Conservation (phyloP, 2,113 vertebrate genomes). For the Cyprinus carpio region DNA sequence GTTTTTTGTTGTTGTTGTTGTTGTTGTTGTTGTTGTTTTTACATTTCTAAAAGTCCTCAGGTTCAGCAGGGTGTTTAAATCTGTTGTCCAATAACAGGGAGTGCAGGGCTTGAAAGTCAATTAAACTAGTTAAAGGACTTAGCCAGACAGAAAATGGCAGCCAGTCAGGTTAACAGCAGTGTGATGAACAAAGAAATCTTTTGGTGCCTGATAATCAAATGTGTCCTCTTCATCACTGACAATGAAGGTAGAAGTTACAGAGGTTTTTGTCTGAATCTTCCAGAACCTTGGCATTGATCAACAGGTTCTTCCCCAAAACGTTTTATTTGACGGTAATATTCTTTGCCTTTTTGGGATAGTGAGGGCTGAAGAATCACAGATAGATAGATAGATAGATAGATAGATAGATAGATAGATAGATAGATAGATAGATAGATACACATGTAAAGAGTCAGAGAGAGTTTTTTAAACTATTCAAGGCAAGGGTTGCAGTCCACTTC, state of each 20-base stretch:
- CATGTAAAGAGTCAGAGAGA: no score
- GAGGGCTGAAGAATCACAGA: neutral
- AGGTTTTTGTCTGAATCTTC: slow-evolving; percentile 63
- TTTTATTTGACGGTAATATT: slow-evolving; percentile 25
- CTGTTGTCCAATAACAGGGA: slow-evolving; percentile 33
- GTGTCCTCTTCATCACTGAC: slow-evolving; percentile 58
- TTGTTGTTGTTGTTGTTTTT: no score
- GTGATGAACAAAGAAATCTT: slow-evolving; percentile 75
- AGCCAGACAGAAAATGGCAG: slow-evolving; percentile 73
- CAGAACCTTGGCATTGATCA: slow-evolving; percentile 60
- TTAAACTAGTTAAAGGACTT: slow-evolving; percentile 59
- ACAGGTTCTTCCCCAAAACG: slow-evolving; percentile 35
- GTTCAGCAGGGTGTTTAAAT: slow-evolving; percentile 47
- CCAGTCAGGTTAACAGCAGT: slow-evolving; percentile 66
- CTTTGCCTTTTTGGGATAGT: slow-evolving; percentile 67
- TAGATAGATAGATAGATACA: no score
- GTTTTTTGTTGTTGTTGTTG: no score
- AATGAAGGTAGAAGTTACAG: slow-evolving; percentile 25
- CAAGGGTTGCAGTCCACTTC: no score
- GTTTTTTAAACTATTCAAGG: no score
- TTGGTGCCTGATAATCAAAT: slow-evolving; percentile 76
- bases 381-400: no score
- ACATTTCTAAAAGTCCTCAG: neutral
- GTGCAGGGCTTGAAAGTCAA: slow-evolving; percentile 50
- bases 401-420: no score